Conservation (phyloP, 1,140 invertebrate genomes). For the Oncopeltus fasciatus region DNA sequence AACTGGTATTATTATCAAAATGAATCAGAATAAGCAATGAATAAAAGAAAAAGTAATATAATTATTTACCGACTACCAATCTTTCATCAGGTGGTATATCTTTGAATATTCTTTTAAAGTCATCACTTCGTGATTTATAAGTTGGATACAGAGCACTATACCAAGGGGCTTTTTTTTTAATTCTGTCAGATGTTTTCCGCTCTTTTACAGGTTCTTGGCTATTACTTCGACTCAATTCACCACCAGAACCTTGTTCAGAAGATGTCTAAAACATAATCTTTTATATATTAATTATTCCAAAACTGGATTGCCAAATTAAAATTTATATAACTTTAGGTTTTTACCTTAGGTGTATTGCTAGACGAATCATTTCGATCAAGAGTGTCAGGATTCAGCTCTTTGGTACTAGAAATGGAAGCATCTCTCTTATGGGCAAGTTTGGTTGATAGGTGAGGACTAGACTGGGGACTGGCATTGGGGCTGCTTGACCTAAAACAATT, state of each 20-base stretch:
- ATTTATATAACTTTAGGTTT: not conserved
- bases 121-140: constrained; percentile 81
- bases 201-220: constrained; percentile 23
- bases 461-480: constrained; percentile 12
- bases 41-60: not conserved
- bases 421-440: constrained; percentile 15
- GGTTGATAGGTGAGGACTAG: constrained; percentile 11
- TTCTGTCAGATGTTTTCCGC: constrained; percentile 32
- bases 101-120: constrained; percentile 85
- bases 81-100: constrained; percentile 79
- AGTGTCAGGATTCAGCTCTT: not conserved
- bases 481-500: not conserved
- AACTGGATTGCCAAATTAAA: not conserved
- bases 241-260: not conserved
- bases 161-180: constrained; percentile 62
- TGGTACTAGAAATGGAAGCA: not conserved
- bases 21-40: not conserved
- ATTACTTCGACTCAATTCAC: constrained; percentile 15
- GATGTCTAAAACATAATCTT: not conserved
- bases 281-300: not conserved
- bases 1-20: not conserved
- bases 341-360: not conserved
- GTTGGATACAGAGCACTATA: constrained; percentile 80
- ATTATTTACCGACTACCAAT: constrained; percentile 82
- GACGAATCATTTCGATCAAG: not conserved